Base-by-base conservation (phyloP, 2,888 invertebrate genomes). In the Alviniconcha strummeri region DNA sequence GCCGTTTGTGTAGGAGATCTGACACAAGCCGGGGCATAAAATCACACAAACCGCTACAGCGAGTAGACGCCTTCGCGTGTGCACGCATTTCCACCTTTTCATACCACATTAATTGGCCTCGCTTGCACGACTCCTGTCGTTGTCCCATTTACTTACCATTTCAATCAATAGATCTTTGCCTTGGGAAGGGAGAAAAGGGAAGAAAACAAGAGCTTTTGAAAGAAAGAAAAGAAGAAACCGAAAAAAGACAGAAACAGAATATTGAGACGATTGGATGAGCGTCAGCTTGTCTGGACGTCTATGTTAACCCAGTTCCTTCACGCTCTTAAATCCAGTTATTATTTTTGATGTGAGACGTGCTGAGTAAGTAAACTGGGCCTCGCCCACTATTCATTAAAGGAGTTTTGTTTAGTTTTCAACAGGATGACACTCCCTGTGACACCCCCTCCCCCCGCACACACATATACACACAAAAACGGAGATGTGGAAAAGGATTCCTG, bases 41-140 rank as follows among this genome's bases (percentile, higher is more conserved):
- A 60, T 60, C 60, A 60, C 60, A 60, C 60, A 60, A 64, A 17
- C 64, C 60, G 64, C 60, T 78, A 78, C 78, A 19, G 13, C 36
- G 78, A 60, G 78, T 64, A 78, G 60, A 55, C 7, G 15, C 11
- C 19, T 52, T 9, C 57, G 57, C 76, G 57, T 57, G 57, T 19
- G 76, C 55, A 76, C 57, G 57, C 56, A 57, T 54, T 76, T 76
- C 8, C 17, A 11, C 55, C 55, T 72, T 75, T 76, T 76, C 57
- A 76, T 76, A 57, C 76, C 76, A 76, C 56, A 76, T 76, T 76
- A 76, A 76, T 76, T 76, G n/a, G 76, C 57, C 57, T 36, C 36
- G 75, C 19, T 71, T 54, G 36, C 36, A 5, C 57, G 8, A 9
- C 17, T 76, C 57, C 19, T 19, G 4, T 57, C 19, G 57, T 56